A percentile compares a stretch with the other conserved stretches of the same genome.
Conservation (phyloP, 2,888 invertebrate genomes). For the Leistus spinibarbis region DNA sequence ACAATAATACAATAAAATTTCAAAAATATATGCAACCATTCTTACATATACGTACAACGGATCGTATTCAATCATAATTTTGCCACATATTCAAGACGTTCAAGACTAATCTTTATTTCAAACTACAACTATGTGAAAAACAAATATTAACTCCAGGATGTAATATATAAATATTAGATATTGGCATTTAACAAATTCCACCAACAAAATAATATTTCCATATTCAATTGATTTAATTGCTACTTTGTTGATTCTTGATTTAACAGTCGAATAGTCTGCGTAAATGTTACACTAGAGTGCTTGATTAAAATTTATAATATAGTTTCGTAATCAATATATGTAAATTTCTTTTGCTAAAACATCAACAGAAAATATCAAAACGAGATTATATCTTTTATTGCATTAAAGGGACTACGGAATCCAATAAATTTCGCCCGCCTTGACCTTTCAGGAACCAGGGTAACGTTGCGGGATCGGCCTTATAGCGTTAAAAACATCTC, state of each 20-base stretch:
- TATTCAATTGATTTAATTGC: not conserved
- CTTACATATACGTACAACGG: too few relatives aligned
- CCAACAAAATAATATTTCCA: not conserved
- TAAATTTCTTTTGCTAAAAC: not conserved
- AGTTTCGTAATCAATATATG: constrained; percentile 2
- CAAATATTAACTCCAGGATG: not conserved
- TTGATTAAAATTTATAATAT: not conserved
- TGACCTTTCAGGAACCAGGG: not conserved
- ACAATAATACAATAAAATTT: too few relatives aligned
- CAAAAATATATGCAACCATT: too few relatives aligned
- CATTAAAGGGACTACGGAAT: constrained; percentile 4
- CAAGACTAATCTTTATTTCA: too few relatives aligned
- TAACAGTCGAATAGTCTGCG: not conserved
- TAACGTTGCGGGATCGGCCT: not conserved
- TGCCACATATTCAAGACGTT: too few relatives aligned
- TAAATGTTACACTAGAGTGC: constrained; percentile 6
- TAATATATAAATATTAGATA: not conserved
- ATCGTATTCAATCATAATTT: too few relatives aligned
- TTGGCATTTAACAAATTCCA: not conserved
- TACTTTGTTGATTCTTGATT: not conserved
- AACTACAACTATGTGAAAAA: too few relatives aligned
- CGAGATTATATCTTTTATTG: not conserved
- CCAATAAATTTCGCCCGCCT: not conserved
- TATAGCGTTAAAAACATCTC: not conserved
- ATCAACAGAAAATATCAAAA: constrained; percentile 2